These are phyloP conservation scores for Drosophila nigrodunni DNA, from an alignment of 1,140 invertebrate species.

Conservation along the genomic window DNA sequence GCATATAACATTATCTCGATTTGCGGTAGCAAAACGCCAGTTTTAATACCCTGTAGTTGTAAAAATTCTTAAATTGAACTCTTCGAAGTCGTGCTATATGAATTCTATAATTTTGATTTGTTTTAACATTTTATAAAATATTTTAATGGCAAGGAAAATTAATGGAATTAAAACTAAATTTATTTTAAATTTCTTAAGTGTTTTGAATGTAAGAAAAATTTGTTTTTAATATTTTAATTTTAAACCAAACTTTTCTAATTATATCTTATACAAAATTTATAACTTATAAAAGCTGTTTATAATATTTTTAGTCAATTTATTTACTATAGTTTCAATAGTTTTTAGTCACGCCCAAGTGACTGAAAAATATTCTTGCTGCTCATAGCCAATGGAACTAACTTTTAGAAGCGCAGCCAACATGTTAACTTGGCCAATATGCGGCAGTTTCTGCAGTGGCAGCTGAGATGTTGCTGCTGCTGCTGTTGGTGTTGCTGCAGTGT, in stretches of 20 bases:
- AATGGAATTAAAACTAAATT: too few species aligned
- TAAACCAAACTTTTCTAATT: too few species aligned
- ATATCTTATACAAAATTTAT: too few species aligned
- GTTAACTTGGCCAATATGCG: constrained; percentile 43
- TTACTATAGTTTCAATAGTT: background rate
- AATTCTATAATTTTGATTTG: too few species aligned
- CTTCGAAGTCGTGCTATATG: too few species aligned
- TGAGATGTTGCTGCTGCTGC: constrained; percentile 16
- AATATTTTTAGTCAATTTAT: too few species aligned
- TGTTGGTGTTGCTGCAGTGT: constrained; percentile 44
- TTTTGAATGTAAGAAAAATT: too few species aligned
- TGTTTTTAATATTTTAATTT: too few species aligned
- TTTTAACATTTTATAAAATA: too few species aligned
- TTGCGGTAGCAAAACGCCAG: constrained; percentile 35
- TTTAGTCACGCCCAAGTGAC: background rate
- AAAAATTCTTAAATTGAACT: background rate
- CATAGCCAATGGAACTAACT: background rate
- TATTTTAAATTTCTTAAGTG: too few species aligned
- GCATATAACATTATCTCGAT: constrained; percentile 38
- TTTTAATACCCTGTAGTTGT: constrained; percentile 22
- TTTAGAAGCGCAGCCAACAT: constrained; percentile 41
- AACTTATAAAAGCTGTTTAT: too few species aligned
- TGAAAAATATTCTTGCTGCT: background rate
- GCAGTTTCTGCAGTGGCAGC: constrained; percentile 20
- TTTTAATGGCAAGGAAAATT: too few species aligned